Evolutionary conservation across 2,113 vertebrate species (phyloP).

Genomic region (Anoplopoma fimbria): DNA sequence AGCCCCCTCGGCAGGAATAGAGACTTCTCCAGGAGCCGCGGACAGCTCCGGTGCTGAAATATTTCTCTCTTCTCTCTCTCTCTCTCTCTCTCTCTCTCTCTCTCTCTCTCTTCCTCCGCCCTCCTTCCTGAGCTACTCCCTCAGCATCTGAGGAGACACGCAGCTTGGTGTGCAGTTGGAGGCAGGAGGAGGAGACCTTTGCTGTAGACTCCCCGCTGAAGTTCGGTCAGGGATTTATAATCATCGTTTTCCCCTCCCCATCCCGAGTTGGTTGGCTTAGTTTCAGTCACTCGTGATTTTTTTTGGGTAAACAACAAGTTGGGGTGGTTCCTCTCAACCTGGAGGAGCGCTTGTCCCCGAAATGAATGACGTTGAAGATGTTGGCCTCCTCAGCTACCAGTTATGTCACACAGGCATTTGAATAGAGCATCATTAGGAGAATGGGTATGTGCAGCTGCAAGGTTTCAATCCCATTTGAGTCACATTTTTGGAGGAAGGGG

Average conservation of each 20-base stretch:
- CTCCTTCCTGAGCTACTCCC: slow-evolving; percentile 41
- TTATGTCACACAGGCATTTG: too few species aligned
- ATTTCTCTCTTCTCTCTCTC: not conserved
- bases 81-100: not conserved
- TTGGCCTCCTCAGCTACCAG: too few species aligned
- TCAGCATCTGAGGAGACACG: slow-evolving; percentile 48
- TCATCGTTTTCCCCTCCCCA: slow-evolving; percentile 18
- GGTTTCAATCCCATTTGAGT: too few species aligned
- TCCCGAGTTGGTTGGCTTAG: not conserved
- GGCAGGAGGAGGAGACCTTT: slow-evolving; percentile 34
- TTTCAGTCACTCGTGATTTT: slow-evolving; percentile 18
- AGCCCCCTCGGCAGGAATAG: not conserved
- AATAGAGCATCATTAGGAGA: too few species aligned
- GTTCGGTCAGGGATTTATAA: slow-evolving; percentile 53
- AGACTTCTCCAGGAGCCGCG: slow-evolving; percentile 46
- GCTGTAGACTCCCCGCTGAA: slow-evolving; percentile 48
- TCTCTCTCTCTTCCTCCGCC: not conserved
- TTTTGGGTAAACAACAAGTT: slow-evolving; percentile 60
- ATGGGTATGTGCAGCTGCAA: too few species aligned
- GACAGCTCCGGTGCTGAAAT: slow-evolving; percentile 86
- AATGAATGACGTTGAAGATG: too few species aligned
- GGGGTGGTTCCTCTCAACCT: not conserved
- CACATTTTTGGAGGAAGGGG: too few species aligned
- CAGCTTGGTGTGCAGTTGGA: slow-evolving; percentile 33
- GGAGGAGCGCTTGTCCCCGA: too few species aligned